phyloP scores from a whole-genome alignment of 2,888 invertebrate species.

The Sceliomorpha sp. region DNA sequence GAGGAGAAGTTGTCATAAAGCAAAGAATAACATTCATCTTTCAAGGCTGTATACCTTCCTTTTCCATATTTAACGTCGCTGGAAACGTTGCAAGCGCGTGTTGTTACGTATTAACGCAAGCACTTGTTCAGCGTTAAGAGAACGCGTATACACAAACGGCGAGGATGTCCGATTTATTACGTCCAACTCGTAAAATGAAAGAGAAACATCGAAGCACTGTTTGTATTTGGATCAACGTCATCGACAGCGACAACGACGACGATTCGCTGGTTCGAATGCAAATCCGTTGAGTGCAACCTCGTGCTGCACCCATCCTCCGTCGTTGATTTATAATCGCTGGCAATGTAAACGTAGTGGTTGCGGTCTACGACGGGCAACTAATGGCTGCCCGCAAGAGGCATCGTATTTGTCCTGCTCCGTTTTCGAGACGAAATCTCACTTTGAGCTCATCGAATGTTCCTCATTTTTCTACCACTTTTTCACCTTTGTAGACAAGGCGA shows the following conservation, averaged over 20 bases:
- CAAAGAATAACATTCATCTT: too few species aligned
- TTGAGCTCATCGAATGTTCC: background rate
- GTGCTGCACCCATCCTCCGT: slow-evolving; percentile 35
- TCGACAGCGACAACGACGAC: slow-evolving; percentile 42
- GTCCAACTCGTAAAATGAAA: slow-evolving; percentile 50
- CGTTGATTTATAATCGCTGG: slow-evolving; percentile 52
- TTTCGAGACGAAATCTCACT: slow-evolving; percentile 11
- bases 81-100: slow-evolving; percentile 4
- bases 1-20: too few species aligned
- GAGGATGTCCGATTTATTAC: slow-evolving; percentile 40
- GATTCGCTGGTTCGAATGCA: slow-evolving; percentile 49
- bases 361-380: slow-evolving; percentile 26
- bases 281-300: slow-evolving; percentile 60
- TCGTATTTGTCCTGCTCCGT: slow-evolving; percentile 17
- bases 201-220: slow-evolving; percentile 52
- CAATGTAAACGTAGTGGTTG: slow-evolving; percentile 36
- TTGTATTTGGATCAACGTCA: slow-evolving; percentile 53
- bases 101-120: slow-evolving; percentile 11
- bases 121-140: slow-evolving; percentile 12
- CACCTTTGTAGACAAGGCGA: background rate
- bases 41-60: too few species aligned
- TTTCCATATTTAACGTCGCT: too few species aligned
- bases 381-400: slow-evolving; percentile 15
- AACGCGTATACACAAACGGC: slow-evolving; percentile 10
- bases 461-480: slow-evolving; percentile 1